Evolutionary conservation across 2,888 invertebrate genomes (phyloP), one percentile per base, ranked within the genome.

Genomic region (Megaustenia siamemsis): DNA sequence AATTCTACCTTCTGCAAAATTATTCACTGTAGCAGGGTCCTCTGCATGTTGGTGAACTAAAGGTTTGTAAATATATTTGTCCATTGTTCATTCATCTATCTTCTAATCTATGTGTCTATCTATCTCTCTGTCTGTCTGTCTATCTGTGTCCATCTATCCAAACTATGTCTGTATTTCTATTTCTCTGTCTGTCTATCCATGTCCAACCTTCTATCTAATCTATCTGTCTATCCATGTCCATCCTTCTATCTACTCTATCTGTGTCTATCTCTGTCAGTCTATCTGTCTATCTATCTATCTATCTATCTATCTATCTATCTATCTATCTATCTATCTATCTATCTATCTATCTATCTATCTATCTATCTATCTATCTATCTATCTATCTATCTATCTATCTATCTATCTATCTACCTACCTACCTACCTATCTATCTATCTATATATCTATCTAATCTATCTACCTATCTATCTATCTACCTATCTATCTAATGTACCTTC

Each of bases 261-360:
- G n/a, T n/a, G n/a, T n/a, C n/a, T 56, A 15, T 56, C 12, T 56
- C 56, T 56, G 24, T 56, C 56, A 21, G 24, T 56, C 56, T 56
- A 56, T 56, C 56, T 56, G 24, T 56, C 56, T 56, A 56, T 56
- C 56, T 56, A 56, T 56, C 56, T 56, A 56, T 56, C 56, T 56
- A 56, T 56, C 56, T 56, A 56, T 56, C 56, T 56, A 56, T 56
- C 56, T 56, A 56, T 56, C 56, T 56, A 56, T 56, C 56, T 56
- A 56, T 56, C 56, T 56, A 56, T 56, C 56, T 56, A 56, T 56
- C 56, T 56, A 56, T 56, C 56, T 56, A 56, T 56, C 56, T 56
- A 56, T 56, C 56, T 56, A 56, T 56, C 56, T 56, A 56, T 56
- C 56, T 56, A 56, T 56, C 56, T 56, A 56, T 56, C 56, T 56